These are phyloP conservation scores for Cotesia typhae DNA, from an alignment of 1,140 invertebrate genomes.

Conservation along the genomic window DNA sequence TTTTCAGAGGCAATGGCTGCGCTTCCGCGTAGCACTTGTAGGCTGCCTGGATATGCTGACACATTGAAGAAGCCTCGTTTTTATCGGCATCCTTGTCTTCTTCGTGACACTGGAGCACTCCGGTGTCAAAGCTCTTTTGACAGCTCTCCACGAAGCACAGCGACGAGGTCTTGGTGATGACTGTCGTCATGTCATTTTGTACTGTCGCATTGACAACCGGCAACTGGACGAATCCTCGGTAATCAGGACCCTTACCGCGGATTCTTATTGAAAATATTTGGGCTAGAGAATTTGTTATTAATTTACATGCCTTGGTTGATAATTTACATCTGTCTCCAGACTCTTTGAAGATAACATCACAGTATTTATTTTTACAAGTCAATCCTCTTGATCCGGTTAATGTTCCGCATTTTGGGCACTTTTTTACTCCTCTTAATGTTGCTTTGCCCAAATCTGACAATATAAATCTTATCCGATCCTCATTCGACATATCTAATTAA, in stretches of 20 bases:
- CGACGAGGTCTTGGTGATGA: slow-evolving; percentile 66
- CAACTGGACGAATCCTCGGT: slow-evolving; percentile 79
- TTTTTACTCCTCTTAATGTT: slow-evolving; percentile 76
- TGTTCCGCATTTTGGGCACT: slow-evolving; percentile 82
- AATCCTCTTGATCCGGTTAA: slow-evolving; percentile 80
- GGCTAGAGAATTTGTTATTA: slow-evolving; percentile 71
- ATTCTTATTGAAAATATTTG: slow-evolving; percentile 78
- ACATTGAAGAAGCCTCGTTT: slow-evolving; percentile 54
- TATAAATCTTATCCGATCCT: slow-evolving; percentile 60
- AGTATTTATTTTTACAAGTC: slow-evolving; percentile 81
- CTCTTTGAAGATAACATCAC: slow-evolving; percentile 76
- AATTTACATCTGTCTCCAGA: slow-evolving; percentile 72
- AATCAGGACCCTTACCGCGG: slow-evolving; percentile 75
- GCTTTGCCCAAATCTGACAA: slow-evolving; percentile 74
- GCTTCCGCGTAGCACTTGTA: slow-evolving; percentile 74
- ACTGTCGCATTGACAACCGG: slow-evolving; percentile 67
- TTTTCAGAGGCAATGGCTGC: slow-evolving; percentile 72
- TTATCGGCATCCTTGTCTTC: slow-evolving; percentile 51
- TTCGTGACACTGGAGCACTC: slow-evolving; percentile 69
- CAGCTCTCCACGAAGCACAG: slow-evolving; percentile 77
- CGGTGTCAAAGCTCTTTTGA: slow-evolving; percentile 68
- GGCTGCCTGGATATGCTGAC: slow-evolving; percentile 77
- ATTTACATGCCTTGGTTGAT: slow-evolving; percentile 74
- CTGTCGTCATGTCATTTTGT: slow-evolving; percentile 62
- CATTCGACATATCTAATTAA: slow-evolving; percentile 54